Evolutionary conservation across 1,140 invertebrate genomes (phyloP).

Genomic region (Amyelois transitella): DNA sequence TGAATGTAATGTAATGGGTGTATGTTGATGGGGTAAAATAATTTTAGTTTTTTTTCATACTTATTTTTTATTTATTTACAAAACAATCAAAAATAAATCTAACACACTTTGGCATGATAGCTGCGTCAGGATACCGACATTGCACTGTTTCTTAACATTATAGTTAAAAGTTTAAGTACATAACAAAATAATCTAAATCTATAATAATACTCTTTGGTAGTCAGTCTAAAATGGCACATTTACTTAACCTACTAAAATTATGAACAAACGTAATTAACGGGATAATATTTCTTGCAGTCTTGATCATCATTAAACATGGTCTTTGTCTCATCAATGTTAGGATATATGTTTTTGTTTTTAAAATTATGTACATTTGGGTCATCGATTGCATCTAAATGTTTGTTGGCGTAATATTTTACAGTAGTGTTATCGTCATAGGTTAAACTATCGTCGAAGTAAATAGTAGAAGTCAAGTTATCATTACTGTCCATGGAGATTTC

Average conservation of each 20-base stretch:
- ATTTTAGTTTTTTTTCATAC: too few relatives aligned
- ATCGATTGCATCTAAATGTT: not conserved
- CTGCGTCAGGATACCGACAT: constrained; percentile 15
- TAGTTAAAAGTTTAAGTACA: constrained; percentile 16
- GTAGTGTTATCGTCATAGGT: constrained; percentile 32
- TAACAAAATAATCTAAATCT: constrained; percentile 29
- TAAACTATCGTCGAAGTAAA: constrained; percentile 50
- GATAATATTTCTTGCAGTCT: constrained; percentile 49
- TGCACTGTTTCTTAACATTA: constrained; percentile 20
- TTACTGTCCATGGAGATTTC: constrained; percentile 7
- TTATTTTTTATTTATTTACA: constrained; percentile 26
- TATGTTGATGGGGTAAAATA: too few relatives aligned
- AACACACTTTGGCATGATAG: constrained; percentile 26
- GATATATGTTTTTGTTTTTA: constrained; percentile 2
- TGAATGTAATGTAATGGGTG: too few relatives aligned
- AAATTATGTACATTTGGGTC: not conserved
- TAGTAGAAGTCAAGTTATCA: constrained; percentile 23
- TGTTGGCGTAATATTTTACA: constrained; percentile 30
- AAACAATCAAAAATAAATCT: constrained; percentile 18
- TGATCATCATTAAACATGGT: constrained; percentile 30
- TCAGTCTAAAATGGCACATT: constrained; percentile 41
- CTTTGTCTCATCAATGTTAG: constrained; percentile 13
- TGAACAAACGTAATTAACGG: constrained; percentile 52
- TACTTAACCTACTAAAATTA: constrained; percentile 12
- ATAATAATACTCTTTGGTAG: constrained; percentile 57